phyloP scores from a whole-genome alignment of 1,140 invertebrate genomes.

The Tetramorium alpestre region DNA sequence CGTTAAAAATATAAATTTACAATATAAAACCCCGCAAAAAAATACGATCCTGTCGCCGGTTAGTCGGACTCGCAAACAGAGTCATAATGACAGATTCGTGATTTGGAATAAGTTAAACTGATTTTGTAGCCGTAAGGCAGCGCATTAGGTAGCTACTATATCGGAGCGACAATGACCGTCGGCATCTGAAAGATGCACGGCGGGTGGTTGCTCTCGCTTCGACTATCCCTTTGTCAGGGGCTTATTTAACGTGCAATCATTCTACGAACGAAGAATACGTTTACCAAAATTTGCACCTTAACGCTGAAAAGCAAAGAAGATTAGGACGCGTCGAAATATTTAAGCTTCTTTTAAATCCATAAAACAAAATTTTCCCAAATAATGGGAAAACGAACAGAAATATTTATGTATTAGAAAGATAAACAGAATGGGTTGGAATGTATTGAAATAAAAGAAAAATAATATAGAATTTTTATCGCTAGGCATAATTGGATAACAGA shows the following conservation, averaged over 20 bases:
- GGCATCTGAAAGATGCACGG: background rate
- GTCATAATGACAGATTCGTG: slow-evolving; percentile 79
- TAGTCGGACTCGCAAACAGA: slow-evolving; percentile 21
- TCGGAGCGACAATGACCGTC: slow-evolving; percentile 51
- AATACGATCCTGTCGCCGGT: slow-evolving; percentile 64
- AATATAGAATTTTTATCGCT: background rate
- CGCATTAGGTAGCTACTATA: slow-evolving; percentile 44
- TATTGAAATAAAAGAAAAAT: background rate
- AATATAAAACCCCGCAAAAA: slow-evolving; percentile 68
- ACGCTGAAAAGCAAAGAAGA: background rate
- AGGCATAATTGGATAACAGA: background rate
- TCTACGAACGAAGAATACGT: background rate
- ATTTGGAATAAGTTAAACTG: slow-evolving; percentile 81
- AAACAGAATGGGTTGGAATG: background rate
- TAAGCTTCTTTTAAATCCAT: background rate
- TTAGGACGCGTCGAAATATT: slow-evolving; percentile 9
- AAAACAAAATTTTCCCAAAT: background rate
- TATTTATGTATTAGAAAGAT: background rate
- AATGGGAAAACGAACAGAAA: background rate
- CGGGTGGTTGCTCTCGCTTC: slow-evolving; percentile 57
- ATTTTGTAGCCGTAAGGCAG: slow-evolving; percentile 62
- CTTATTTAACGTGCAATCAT: background rate
- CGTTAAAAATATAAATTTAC: slow-evolving; percentile 79
- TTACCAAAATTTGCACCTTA: slow-evolving; percentile 15
- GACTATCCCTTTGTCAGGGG: slow-evolving; percentile 4